phyloP scores from a whole-genome alignment of 2,797 vertebrate genomes.

The Rhabdophis nuchalis region DNA sequence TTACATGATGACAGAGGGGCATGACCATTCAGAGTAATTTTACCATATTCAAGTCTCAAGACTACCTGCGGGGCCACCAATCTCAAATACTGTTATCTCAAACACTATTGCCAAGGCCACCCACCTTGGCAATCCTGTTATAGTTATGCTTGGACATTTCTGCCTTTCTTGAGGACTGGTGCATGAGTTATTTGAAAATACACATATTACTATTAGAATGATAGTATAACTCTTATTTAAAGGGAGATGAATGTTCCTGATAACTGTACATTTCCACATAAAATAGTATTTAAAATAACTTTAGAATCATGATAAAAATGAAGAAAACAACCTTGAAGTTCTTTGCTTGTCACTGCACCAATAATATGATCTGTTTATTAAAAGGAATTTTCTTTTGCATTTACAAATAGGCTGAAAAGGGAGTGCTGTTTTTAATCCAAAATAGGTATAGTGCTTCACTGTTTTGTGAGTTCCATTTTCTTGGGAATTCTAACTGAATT shows the following conservation, averaged over 20 bases:
- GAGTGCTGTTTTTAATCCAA: not conserved
- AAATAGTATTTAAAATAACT: not conserved
- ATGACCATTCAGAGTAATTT: not conserved
- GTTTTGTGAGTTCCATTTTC: not conserved
- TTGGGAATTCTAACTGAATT: not conserved
- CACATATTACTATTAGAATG: not conserved
- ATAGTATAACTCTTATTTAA: not conserved
- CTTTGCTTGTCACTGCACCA: not conserved
- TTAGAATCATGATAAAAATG: not conserved
- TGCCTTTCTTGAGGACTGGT: not conserved
- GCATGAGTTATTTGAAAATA: not conserved
- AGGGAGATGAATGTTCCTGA: not conserved
- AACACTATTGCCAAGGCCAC: no score
- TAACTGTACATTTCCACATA: not conserved
- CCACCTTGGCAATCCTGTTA: not conserved
- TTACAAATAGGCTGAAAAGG: not conserved
- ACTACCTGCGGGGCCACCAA: no score
- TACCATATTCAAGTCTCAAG: not conserved
- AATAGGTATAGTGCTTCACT: not conserved
- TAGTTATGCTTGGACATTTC: not conserved
- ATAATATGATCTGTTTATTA: not conserved
- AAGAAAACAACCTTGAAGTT: not conserved
- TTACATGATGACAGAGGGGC: not conserved
- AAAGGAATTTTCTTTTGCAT: not conserved
- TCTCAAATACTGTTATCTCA: no score